These are phyloP conservation scores for Sthenelais limicola DNA, from an alignment of 2,888 invertebrate genomes.

Conservation along the genomic window DNA sequence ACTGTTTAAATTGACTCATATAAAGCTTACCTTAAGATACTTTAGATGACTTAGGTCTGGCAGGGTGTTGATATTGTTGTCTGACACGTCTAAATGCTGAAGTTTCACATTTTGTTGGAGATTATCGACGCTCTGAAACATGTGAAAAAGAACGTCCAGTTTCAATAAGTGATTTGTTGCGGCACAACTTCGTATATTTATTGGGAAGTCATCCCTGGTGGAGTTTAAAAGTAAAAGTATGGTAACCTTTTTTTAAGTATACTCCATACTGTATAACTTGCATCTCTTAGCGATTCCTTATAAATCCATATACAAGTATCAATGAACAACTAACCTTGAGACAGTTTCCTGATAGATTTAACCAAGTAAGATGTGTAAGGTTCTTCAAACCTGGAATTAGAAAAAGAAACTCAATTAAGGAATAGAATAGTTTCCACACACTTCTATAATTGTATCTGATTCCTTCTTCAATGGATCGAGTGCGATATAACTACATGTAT, in stretches of 20 bases:
- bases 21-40: constrained; percentile 81
- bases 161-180: background rate
- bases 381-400: constrained; percentile 80
- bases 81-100: constrained; percentile 89
- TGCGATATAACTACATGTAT: too few relatives aligned
- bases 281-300: too few relatives aligned
- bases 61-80: constrained; percentile 88
- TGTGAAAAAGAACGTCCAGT: background rate
- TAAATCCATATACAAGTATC: too few relatives aligned
- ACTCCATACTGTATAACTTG: too few relatives aligned
- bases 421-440: too few relatives aligned
- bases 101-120: constrained; percentile 85
- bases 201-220: too few relatives aligned
- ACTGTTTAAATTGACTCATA: background rate
- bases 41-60: constrained; percentile 88
- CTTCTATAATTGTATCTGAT: too few relatives aligned
- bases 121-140: constrained; percentile 84
- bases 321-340: constrained; percentile 87
- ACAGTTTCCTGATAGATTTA: constrained; percentile 90
- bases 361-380: constrained; percentile 83
- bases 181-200: too few relatives aligned
- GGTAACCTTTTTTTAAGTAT: too few relatives aligned
- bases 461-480: too few relatives aligned
- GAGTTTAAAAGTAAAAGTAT: too few relatives aligned
- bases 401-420: too few relatives aligned